A percentile compares a stretch with the other conserved stretches of the same genome.
These are phyloP conservation scores for Delphinapterus leucas DNA, from an alignment of 2,113 vertebrate genomes.

Conservation along the genomic window DNA sequence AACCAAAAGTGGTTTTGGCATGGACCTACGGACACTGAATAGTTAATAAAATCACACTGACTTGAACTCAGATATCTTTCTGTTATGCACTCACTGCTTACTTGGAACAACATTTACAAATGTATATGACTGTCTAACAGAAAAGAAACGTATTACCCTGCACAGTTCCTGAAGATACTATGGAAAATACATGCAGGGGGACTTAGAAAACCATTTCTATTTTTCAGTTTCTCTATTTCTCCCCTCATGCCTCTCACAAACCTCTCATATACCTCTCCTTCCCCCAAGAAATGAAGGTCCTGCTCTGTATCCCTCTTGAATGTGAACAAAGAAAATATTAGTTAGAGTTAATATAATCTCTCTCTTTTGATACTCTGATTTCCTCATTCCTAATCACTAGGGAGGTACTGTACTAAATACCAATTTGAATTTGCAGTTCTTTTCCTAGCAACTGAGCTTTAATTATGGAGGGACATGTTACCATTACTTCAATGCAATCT, in stretches of 20 bases:
- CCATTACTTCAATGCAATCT: background rate
- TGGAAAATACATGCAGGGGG: background rate
- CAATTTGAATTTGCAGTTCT: background rate
- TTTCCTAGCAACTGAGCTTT: slow-evolving; percentile 1
- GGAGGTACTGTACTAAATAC: background rate
- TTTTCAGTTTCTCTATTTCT: background rate
- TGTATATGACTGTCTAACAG: background rate
- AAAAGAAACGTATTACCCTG: background rate
- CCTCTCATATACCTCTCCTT: background rate
- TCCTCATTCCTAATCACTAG: background rate
- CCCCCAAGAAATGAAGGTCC: background rate
- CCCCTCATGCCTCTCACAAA: too few species aligned
- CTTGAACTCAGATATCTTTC: background rate
- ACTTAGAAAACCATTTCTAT: background rate
- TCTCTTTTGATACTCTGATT: background rate
- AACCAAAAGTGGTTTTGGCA: background rate
- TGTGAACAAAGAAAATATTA: background rate
- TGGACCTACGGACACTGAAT: background rate
- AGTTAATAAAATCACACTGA: background rate
- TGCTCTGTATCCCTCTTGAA: background rate
- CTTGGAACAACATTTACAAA: background rate
- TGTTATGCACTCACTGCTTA: background rate
- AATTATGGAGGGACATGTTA: background rate
- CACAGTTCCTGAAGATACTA: background rate
- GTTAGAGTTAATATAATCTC: background rate